These are phyloP conservation scores for Parnassius apollo DNA, from an alignment of 2,888 invertebrate species.

Conservation along the genomic window DNA sequence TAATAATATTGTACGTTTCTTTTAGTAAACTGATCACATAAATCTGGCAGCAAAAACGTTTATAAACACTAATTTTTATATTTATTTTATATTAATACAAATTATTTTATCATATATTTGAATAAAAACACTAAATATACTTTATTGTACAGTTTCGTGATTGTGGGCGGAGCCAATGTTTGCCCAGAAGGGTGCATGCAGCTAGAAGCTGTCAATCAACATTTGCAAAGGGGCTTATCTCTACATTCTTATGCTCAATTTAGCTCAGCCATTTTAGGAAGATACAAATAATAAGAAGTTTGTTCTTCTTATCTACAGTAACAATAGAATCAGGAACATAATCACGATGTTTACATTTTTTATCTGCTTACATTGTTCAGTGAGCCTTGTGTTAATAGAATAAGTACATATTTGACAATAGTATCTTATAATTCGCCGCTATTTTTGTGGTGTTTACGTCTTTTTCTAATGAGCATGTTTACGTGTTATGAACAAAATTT, in stretches of 20 bases:
- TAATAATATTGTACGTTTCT: too few relatives aligned
- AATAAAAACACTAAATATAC: too few relatives aligned
- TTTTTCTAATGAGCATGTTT: constrained; percentile 10
- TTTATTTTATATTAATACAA: too few relatives aligned
- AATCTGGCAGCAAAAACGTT: too few relatives aligned
- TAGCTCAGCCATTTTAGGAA: constrained; percentile 28
- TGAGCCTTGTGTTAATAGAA: constrained; percentile 3
- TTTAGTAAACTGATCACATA: too few relatives aligned
- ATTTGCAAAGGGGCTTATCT: constrained; percentile 45
- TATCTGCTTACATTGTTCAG: constrained; percentile 21
- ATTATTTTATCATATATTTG: too few relatives aligned
- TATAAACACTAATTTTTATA: too few relatives aligned
- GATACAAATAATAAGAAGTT: constrained; percentile 31
- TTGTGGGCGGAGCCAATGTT: constrained; percentile 47
- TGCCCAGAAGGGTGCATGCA: constrained; percentile 35
- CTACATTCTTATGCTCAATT: constrained; percentile 27
- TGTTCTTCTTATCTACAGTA: constrained; percentile 26
- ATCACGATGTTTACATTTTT: constrained; percentile 51
- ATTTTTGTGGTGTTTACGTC: constrained; percentile 7
- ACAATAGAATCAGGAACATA: constrained; percentile 37
- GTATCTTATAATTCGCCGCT: background rate
- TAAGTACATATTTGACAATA: constrained; percentile 5
- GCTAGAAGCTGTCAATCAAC: constrained; percentile 59
- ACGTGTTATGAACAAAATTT: constrained; percentile 1
- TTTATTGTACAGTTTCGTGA: background rate